Conservation (phyloP, 2,113 vertebrate genomes). For the Limnothrissa miodon region DNA sequence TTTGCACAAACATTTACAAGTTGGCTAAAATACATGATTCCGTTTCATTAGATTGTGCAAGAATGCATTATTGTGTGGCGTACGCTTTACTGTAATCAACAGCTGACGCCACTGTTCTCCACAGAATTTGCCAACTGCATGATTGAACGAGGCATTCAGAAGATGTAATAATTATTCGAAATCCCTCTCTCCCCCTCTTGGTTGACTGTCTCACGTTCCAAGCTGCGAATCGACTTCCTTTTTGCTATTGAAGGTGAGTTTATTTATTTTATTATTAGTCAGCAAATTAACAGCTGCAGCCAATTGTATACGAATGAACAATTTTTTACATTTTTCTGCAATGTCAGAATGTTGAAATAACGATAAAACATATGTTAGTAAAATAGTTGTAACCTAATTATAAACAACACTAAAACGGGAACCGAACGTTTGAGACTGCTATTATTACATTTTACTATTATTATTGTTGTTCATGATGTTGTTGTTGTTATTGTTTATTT, state of each 20-base stretch:
- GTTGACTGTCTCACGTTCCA: slow-evolving; percentile 25
- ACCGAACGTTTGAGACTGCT: background rate
- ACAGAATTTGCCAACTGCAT: slow-evolving; percentile 20
- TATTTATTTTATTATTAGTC: slow-evolving; percentile 15
- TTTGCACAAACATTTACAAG: slow-evolving; percentile 12
- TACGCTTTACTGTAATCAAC: slow-evolving; percentile 12
- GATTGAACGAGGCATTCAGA: slow-evolving; percentile 23
- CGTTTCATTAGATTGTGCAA: background rate
- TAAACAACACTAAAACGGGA: background rate
- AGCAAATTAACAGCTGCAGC: background rate
- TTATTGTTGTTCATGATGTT: too few relatives aligned
- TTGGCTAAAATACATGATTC: background rate
- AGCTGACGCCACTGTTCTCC: slow-evolving; percentile 19
- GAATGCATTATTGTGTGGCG: slow-evolving; percentile 15
- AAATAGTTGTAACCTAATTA: background rate
- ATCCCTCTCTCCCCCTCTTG: slow-evolving; percentile 34
- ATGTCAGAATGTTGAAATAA: background rate
- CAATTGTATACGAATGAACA: background rate
- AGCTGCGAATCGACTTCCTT: slow-evolving; percentile 31
- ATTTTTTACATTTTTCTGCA: background rate
- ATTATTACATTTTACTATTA: background rate
- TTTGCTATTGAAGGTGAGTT: slow-evolving; percentile 21
- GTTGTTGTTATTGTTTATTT: background rate
- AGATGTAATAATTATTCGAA: slow-evolving; percentile 40
- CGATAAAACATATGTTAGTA: background rate